These are phyloP conservation scores for Actinia equina DNA, from an alignment of 64 coral and sea anemone species.

Conservation along the genomic window DNA sequence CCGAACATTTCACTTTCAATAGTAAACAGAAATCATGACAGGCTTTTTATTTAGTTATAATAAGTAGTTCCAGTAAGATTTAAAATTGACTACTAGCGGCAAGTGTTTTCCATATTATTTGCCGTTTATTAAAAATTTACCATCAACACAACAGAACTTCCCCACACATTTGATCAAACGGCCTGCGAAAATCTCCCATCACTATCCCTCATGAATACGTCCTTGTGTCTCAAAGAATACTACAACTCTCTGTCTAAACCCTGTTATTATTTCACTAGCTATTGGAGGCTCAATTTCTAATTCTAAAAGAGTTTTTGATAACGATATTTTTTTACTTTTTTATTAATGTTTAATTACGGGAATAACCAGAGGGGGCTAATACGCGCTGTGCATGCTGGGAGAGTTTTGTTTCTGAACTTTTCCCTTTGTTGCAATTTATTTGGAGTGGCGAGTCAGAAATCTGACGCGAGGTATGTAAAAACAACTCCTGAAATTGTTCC, in stretches of 20 bases:
- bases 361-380: conserved; percentile 62
- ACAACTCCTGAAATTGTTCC: conserved; percentile 29
- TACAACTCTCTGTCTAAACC: not conserved
- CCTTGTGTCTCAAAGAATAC: not conserved
- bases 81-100: not conserved
- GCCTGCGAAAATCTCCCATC: not conserved
- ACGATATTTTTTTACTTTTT: conserved; percentile 20
- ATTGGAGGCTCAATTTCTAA: not conserved
- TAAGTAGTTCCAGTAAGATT: not conserved
- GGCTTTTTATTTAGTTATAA: not conserved
- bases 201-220: not conserved
- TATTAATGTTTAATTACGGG: conserved; percentile 76
- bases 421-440: conserved; percentile 35
- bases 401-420: conserved; percentile 79
- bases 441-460: conserved; percentile 39
- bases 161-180: conserved; percentile 7
- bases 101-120: conserved; percentile 23
- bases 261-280: not conserved
- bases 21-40: not conserved
- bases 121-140: conserved; percentile 24
- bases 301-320: conserved; percentile 26
- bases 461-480: conserved; percentile 40
- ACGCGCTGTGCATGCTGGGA: conserved; percentile 56
- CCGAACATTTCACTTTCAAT: conserved; percentile 6
- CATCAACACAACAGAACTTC: conserved; percentile 9